Evolutionary conservation across 2,113 vertebrate species (phyloP).

Genomic region (Phaethon lepturus): DNA sequence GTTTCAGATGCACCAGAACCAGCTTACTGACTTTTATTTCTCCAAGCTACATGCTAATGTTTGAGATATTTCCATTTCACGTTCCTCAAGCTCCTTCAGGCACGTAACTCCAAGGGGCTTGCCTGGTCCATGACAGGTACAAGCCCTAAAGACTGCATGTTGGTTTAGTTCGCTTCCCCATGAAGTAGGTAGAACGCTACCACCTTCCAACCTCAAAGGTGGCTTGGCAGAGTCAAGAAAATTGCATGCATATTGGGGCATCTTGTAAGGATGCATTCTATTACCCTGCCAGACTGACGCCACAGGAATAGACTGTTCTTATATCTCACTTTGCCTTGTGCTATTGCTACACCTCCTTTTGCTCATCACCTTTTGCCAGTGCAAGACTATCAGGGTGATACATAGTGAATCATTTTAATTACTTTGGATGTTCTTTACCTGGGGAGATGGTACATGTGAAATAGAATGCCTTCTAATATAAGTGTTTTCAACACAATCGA

Average conservation of each 20-base stretch:
- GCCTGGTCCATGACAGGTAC: neutral
- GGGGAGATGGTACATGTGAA: neutral
- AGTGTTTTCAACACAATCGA: neutral
- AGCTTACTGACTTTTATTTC: neutral
- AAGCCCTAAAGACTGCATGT: neutral
- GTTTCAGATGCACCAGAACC: neutral
- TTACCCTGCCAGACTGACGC: neutral
- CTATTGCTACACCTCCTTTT: neutral
- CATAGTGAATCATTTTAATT: neutral
- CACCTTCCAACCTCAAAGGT: neutral
- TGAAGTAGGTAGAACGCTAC: neutral
- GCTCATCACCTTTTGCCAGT: neutral
- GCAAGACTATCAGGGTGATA: neutral
- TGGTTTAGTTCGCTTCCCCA: neutral
- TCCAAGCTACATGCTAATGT: neutral
- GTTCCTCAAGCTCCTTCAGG: neutral
- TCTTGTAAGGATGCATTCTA: neutral
- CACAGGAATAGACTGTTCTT: neutral
- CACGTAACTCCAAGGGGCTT: rapidly evolving
- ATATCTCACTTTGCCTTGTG: neutral
- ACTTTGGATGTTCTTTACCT: neutral
- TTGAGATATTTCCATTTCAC: neutral
- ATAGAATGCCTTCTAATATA: neutral
- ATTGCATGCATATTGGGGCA: rapidly evolving
- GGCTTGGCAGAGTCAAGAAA: neutral